These are phyloP conservation scores for Pogoniulus pusillus DNA, from an alignment of 2,797 vertebrate species.

Conservation along the genomic window DNA sequence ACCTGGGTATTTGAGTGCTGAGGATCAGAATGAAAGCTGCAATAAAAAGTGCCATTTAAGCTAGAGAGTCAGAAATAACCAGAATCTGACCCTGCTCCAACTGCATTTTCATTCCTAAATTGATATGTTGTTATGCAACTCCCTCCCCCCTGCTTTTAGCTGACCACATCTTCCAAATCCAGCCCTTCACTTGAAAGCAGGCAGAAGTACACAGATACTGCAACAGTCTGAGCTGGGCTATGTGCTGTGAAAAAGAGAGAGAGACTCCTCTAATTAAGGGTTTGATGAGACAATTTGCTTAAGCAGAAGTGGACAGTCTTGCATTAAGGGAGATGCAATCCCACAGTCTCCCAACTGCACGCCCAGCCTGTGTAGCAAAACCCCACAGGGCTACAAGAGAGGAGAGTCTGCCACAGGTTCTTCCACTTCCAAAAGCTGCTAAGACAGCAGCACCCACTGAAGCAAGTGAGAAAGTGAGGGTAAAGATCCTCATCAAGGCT, in stretches of 20 bases:
- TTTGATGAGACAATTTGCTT: background rate
- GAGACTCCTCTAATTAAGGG: background rate
- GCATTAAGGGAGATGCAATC: background rate
- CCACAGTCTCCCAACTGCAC: background rate
- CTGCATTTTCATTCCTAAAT: background rate
- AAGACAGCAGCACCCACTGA: background rate
- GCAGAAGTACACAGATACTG: background rate
- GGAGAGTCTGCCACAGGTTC: background rate
- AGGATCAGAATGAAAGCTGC: background rate
- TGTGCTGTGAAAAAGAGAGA: background rate
- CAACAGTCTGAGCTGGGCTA: background rate
- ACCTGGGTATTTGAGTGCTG: background rate
- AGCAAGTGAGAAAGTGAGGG: background rate
- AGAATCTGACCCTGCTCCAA: conserved; percentile 25
- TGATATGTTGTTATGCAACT: background rate
- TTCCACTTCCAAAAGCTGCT: background rate
- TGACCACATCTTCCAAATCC: background rate
- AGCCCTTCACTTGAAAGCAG: background rate
- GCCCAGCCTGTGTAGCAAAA: background rate
- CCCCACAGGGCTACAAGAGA: background rate
- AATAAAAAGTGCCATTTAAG: conserved; percentile 8
- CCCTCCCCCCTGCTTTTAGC: background rate
- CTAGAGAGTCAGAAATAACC: conserved; percentile 25
- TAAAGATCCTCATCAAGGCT: background rate
- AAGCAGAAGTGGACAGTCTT: background rate